Evolutionary conservation across 2,797 vertebrate species (phyloP), one percentile per base, ranked within the genome.

Genomic region (Melanotaenia maccullochi): DNA sequence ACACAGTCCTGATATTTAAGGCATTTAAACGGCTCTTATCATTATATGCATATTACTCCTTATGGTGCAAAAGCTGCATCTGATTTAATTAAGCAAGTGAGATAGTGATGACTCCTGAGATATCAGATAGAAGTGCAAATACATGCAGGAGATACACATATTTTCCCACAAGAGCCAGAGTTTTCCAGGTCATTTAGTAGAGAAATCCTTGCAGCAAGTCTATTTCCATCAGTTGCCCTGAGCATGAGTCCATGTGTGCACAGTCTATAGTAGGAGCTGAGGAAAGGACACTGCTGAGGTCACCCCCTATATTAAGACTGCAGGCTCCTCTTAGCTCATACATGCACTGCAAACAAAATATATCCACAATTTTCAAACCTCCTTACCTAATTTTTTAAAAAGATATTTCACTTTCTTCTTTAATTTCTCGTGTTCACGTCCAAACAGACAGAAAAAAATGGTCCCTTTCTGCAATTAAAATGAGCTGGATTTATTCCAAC

Each of bases 181-280:
- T 88, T 93, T 94, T 94, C 91, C 92, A 93, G 90, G 92, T 93
- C 93, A 93, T 92, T 92, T 93, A 90, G 62, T 86, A 76, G 85
- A 93, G 89, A 92, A 92, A 91, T 92, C 91, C 92, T 90, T 89
- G 76, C 87, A 93, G 92, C 91, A 88, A 83, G 91, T 93, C 90
- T 93, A 90, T 94, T 93, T 93, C 85, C 78, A 91, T 92, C 90
- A 62, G 88, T 89, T 79, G 92, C 89, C 89, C 85, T 80, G 67
- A 92, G 92, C 86, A 30, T 1, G 60, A 79, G 87, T 90, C 90
- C 89, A 86, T 89, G 89, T 92, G 91, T 89, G 85, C 85, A 79
- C 82, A 89, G 85, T 75, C 89, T 90, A 92, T 87, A 92, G 87
- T 88, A 81, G 84, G 89, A 91, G 85, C 67, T 6, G 58, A 85